Evolutionary conservation across 2,797 vertebrate species (phyloP).

Genomic region (Hoplostethus mediterraneus): DNA sequence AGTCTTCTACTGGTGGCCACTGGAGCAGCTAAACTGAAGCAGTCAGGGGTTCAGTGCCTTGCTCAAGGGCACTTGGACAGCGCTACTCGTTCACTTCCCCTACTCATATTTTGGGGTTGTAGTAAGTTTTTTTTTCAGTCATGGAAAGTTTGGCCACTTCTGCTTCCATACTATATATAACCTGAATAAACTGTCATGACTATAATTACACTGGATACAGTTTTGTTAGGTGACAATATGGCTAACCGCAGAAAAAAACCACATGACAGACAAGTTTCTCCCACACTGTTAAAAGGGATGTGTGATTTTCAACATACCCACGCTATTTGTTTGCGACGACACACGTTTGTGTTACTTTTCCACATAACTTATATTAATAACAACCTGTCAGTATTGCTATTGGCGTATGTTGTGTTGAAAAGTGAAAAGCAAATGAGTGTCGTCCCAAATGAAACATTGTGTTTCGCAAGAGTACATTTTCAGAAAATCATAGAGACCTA

Average conservation of each 20-base stretch:
- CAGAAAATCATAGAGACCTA: background rate
- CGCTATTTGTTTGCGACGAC: background rate
- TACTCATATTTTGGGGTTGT: too few species aligned
- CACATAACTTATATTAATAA: too few species aligned
- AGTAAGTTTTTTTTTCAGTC: background rate
- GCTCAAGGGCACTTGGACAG: too few species aligned
- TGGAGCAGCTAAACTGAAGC: too few species aligned
- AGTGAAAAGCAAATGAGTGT: too few species aligned
- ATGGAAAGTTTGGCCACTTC: background rate
- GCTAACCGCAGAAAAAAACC: slow-evolving; percentile 31
- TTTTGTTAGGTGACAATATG: slow-evolving; percentile 48
- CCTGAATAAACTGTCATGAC: background rate
- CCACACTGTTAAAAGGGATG: slow-evolving; percentile 44
- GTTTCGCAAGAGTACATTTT: background rate
- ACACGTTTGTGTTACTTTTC: too few species aligned
- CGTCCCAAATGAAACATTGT: too few species aligned
- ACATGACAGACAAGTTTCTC: slow-evolving; percentile 39
- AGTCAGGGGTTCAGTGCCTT: too few species aligned
- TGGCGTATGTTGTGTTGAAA: too few species aligned
- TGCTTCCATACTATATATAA: background rate
- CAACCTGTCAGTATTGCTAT: too few species aligned
- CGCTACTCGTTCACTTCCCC: too few species aligned
- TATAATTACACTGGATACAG: background rate
- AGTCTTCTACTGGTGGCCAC: background rate
- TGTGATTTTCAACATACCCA: slow-evolving; percentile 51